These are phyloP conservation scores for Turritopsis rubra DNA, from an alignment of 30 jellyfish, hydroid and myxozoan genomes.

Conservation along the genomic window DNA sequence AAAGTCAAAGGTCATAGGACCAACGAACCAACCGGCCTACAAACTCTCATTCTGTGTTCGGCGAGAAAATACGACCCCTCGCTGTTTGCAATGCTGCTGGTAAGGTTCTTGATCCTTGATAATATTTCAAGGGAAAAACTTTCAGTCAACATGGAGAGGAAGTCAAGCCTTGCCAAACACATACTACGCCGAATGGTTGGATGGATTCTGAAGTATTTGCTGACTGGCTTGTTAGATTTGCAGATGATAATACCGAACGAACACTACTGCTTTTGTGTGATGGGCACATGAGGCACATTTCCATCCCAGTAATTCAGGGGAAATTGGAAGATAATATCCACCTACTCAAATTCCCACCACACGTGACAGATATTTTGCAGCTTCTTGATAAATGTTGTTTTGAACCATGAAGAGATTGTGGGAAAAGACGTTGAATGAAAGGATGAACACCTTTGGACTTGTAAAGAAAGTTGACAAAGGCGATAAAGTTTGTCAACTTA, in stretches of 20 bases:
- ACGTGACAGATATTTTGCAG: slow-evolving; percentile 19
- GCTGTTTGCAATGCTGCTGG: slow-evolving; percentile 63
- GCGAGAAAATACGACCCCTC: slow-evolving; percentile 22
- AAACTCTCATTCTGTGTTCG: slow-evolving; percentile 31
- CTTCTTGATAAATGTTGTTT: slow-evolving; percentile 12
- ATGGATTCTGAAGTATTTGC: slow-evolving; percentile 31
- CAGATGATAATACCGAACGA: background rate
- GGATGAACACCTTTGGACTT: slow-evolving; percentile 7
- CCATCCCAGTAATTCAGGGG: background rate
- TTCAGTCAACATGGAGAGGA: slow-evolving; percentile 36
- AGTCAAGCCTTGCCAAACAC: slow-evolving; percentile 24
- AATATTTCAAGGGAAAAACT: slow-evolving; percentile 26
- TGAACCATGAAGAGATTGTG: slow-evolving; percentile 12
- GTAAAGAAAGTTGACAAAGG: slow-evolving; percentile 22
- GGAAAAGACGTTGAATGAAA: slow-evolving; percentile 12
- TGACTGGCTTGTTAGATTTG: slow-evolving; percentile 25
- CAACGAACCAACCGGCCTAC: slow-evolving; percentile 25
- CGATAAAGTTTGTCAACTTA: slow-evolving; percentile 31
- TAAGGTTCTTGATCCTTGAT: slow-evolving; percentile 27
- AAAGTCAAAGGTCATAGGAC: slow-evolving; percentile 20
- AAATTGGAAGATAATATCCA: background rate
- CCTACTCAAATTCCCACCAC: slow-evolving; percentile 8
- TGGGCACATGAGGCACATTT: slow-evolving; percentile 15
- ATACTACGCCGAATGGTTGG: slow-evolving; percentile 47
- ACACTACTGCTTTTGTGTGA: background rate